Evolutionary conservation across 2,113 vertebrate species (phyloP).

Genomic region (Serinus canaria): DNA sequence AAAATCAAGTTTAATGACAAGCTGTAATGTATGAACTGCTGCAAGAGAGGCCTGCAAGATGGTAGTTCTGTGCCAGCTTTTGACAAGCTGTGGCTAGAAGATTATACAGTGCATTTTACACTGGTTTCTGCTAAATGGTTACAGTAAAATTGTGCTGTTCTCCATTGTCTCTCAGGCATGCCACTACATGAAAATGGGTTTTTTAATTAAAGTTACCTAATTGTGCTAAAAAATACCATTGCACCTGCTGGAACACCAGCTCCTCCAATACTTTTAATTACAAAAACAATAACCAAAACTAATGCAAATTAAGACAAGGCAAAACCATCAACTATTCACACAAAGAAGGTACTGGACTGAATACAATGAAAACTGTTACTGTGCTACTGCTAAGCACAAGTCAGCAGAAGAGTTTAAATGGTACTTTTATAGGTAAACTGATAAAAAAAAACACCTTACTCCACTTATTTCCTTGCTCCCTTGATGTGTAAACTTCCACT

Average conservation of each 20-base stretch:
- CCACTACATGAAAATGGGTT: not conserved
- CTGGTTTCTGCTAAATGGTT: not conserved
- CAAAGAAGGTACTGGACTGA: not conserved
- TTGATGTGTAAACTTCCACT: not conserved
- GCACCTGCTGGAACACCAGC: not conserved
- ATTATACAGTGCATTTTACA: not conserved
- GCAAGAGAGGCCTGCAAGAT: not conserved
- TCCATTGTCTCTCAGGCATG: not conserved
- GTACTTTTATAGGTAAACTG: not conserved
- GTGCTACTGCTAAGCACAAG: not conserved
- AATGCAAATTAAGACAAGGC: not conserved
- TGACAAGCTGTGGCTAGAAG: not conserved
- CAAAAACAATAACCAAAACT: not conserved
- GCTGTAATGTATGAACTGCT: not conserved
- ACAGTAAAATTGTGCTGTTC: not conserved
- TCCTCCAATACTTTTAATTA: not conserved
- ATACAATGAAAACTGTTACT: fast-evolving
- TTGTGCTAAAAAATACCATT: not conserved
- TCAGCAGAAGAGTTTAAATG: not conserved
- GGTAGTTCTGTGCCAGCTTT: not conserved
- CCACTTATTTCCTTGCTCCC: not conserved
- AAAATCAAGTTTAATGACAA: conserved; percentile 41
- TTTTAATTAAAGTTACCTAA: not conserved
- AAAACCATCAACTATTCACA: not conserved
- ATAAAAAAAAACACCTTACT: not conserved